Percentiles rank a stretch among this genome's conserved stretches.
These are phyloP conservation scores for Rhinogobio ventralis DNA, from an alignment of 2,797 vertebrate species.

Conservation along the genomic window DNA sequence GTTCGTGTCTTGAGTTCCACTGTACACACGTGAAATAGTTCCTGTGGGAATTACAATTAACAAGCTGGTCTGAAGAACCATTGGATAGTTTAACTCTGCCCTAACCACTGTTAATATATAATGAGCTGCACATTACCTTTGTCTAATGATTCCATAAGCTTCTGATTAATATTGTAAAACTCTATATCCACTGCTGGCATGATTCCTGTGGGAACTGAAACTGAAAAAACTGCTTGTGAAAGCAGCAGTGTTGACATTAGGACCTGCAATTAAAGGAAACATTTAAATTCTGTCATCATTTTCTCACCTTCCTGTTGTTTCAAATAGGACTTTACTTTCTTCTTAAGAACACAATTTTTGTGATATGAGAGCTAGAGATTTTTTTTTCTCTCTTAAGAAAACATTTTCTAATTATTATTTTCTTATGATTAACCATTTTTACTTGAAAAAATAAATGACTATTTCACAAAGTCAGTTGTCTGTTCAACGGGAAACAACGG, in stretches of 20 bases:
- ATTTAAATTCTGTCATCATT: neutral
- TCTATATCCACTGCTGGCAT: conserved; percentile 22
- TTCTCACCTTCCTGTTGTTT: conserved; percentile 2
- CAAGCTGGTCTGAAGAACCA: conserved; percentile 24
- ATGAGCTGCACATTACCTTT: conserved; percentile 57
- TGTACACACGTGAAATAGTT: conserved; percentile 39
- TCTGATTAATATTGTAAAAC: conserved; percentile 55
- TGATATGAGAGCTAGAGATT: neutral
- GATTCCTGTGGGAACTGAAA: conserved; percentile 4
- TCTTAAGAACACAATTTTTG: neutral
- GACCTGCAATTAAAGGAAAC: neutral
- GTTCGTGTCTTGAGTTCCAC: conserved; percentile 24
- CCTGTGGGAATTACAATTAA: conserved; percentile 44
- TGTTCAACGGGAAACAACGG: neutral
- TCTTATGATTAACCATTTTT: neutral
- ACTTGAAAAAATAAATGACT: neutral
- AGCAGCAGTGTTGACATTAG: conserved; percentile 3
- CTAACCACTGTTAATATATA: conserved; percentile 62
- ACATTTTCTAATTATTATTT: neutral
- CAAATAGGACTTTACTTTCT: neutral
- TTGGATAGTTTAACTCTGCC: conserved; percentile 53
- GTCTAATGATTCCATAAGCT: conserved; percentile 65
- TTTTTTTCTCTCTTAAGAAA: neutral
- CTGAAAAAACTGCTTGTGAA: conserved; percentile 13
- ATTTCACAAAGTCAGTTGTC: neutral